Evolutionary conservation across 2,888 invertebrate species (phyloP), one percentile per base, ranked within the genome.

Genomic region (Drosophila meridionalis): DNA sequence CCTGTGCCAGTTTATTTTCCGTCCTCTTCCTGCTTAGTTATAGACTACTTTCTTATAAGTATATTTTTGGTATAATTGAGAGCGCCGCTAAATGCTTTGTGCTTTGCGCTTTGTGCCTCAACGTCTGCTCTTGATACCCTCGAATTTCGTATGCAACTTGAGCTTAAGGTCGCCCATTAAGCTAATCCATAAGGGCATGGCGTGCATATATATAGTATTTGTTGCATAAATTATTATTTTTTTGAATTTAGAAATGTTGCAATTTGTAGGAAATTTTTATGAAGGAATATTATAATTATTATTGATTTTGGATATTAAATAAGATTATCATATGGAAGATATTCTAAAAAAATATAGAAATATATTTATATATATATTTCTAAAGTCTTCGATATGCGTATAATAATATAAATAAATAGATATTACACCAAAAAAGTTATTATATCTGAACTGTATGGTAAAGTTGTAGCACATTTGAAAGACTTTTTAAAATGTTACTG

Each of bases 21-120:
- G 52, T 55, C 47, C 7, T 12, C 48, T 69, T 58, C 58, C 52
- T 47, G 60, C 58, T 82, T 69, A 69, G 62, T 69, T 78, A 61
- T 64, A 61, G 66, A 55, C 28, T 40, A 57, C 61, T 80, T 61
- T 34, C 43, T 67, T 73, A 76, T 73, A 73, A 78, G 73, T 78
- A 79, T 82, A 82, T 82, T 86, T 87, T 73, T 72, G 76, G 72
- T 73, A 88, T 85, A 85, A 85, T 85, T 85, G 90, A 85, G 80
- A 82, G 71, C 59, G 57, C 59, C 61, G 73, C 69, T 84, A 82
- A 89, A 74, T 87, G 85, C 73, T 76, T 69, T 69, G 69, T 68
- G 60, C 30, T 57, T 53, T 36, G 40, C 14, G 43, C 32, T 55
- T 28, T 56, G 45, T 20, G 43, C 28, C 59, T 20, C 12, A 52